Conservation (phyloP, 2,797 vertebrate species). For the Lates japonicus region DNA sequence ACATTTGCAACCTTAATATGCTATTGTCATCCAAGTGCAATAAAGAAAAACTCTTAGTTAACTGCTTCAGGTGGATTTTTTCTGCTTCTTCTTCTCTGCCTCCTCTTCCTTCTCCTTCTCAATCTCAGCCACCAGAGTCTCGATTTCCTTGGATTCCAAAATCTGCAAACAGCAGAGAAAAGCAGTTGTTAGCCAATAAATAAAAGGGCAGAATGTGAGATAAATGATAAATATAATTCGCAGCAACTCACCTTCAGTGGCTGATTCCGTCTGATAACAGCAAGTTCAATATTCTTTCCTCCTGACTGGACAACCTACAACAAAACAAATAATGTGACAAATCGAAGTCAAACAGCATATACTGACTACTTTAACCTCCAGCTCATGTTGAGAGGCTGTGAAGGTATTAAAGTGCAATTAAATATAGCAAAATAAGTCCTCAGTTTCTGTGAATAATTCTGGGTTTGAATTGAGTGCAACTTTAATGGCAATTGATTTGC, state of each 20-base stretch:
- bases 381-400: neutral
- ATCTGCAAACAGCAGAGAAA: slow-evolving; percentile 77
- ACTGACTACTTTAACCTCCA: neutral
- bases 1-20: slow-evolving; percentile 60
- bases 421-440: neutral
- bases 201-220: neutral
- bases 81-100: slow-evolving; percentile 91
- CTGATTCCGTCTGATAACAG: slow-evolving; percentile 89
- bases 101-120: slow-evolving; percentile 91
- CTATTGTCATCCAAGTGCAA: slow-evolving; percentile 70
- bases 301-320: slow-evolving; percentile 89
- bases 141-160: slow-evolving; percentile 90
- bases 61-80: slow-evolving; percentile 83
- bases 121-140: slow-evolving; percentile 89
- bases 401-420: neutral
- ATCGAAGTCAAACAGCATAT: neutral
- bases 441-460: neutral
- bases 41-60: slow-evolving; percentile 42
- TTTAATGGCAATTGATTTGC: neutral
- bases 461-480: neutral
- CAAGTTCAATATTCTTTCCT: slow-evolving; percentile 89
- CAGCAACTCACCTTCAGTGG: slow-evolving; percentile 82
- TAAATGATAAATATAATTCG: slow-evolving; percentile 15
- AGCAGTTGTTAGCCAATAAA: neutral
- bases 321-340: neutral